Percentiles rank a stretch among this genome's conserved stretches.
phyloP scores from a whole-genome alignment of 2,888 invertebrate genomes.

The Callimorpha dominula region DNA sequence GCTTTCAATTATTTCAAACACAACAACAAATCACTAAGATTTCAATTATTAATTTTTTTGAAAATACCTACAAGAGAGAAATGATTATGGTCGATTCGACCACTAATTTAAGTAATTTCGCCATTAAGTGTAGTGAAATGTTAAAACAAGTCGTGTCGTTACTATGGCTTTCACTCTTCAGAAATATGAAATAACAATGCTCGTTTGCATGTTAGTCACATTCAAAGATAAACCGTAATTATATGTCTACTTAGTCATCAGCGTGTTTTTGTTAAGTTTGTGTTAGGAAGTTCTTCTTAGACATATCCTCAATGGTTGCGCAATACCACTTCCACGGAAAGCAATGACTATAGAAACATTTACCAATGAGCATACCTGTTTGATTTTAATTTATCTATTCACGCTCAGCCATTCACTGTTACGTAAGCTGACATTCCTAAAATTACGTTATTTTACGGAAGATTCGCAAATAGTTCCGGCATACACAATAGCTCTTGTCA shows the following conservation, averaged over 20 bases:
- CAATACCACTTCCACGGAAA: conserved; percentile 55
- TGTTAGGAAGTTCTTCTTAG: conserved; percentile 30
- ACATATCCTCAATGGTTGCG: conserved; percentile 50
- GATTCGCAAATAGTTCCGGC: conserved; percentile 60
- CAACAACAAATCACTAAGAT: too few species aligned
- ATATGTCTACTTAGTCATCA: conserved; percentile 22
- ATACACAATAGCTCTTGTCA: conserved; percentile 29
- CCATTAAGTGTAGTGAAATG: conserved; percentile 50
- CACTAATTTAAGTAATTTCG: conserved; percentile 40
- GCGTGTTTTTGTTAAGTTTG: conserved; percentile 49
- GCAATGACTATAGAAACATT: conserved; percentile 45
- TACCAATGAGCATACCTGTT: conserved; percentile 31
- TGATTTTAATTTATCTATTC: conserved; percentile 53
- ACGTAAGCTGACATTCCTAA: conserved; percentile 61
- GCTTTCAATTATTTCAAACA: too few species aligned
- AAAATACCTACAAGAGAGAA: too few species aligned
- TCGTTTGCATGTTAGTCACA: conserved; percentile 48
- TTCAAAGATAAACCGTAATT: conserved; percentile 52
- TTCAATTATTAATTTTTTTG: too few species aligned
- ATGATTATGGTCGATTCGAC: too few species aligned
- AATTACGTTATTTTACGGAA: conserved; percentile 58
- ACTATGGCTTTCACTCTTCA: conserved; percentile 63
- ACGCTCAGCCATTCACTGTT: conserved; percentile 60
- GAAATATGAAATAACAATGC: conserved; percentile 55
- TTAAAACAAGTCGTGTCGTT: conserved; percentile 49